Conservation (phyloP, 1,140 invertebrate genomes). For the Drosophila seguyi region DNA sequence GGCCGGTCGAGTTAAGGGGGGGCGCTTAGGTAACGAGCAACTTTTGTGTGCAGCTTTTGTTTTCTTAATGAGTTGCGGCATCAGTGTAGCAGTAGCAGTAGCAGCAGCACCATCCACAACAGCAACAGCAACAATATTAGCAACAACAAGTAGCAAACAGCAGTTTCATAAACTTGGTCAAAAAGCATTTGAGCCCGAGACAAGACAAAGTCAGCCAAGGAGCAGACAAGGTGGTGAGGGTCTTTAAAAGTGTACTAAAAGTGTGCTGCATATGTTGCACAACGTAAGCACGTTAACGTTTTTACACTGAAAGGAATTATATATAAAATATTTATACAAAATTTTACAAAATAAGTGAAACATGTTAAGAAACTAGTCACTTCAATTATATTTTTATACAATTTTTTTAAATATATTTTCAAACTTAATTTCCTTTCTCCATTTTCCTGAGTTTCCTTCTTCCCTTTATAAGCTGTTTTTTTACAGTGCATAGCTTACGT, state of each 20-base stretch:
- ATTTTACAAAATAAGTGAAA: too few species aligned
- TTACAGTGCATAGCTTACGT: background rate
- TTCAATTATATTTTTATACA: background rate
- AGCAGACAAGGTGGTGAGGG: conserved; percentile 9
- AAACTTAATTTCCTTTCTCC: background rate
- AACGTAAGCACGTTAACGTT: conserved; percentile 53
- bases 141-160: conserved; percentile 48
- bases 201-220: conserved; percentile 48
- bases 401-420: background rate
- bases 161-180: conserved; percentile 77
- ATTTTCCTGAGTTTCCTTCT: background rate
- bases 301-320: conserved; percentile 3
- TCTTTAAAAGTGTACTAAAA: conserved; percentile 55
- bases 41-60: conserved; percentile 74
- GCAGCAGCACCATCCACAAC: conserved; percentile 21
- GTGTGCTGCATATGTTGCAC: conserved; percentile 69
- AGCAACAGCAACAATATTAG: background rate
- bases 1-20: conserved; percentile 23
- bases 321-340: too few species aligned
- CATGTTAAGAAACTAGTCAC: background rate
- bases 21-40: conserved; percentile 46
- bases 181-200: conserved; percentile 71
- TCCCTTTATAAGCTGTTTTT: background rate
- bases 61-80: conserved; percentile 73
- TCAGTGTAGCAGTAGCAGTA: conserved; percentile 23